Conservation (phyloP, 2,113 vertebrate genomes). For the Hoplias malabaricus region DNA sequence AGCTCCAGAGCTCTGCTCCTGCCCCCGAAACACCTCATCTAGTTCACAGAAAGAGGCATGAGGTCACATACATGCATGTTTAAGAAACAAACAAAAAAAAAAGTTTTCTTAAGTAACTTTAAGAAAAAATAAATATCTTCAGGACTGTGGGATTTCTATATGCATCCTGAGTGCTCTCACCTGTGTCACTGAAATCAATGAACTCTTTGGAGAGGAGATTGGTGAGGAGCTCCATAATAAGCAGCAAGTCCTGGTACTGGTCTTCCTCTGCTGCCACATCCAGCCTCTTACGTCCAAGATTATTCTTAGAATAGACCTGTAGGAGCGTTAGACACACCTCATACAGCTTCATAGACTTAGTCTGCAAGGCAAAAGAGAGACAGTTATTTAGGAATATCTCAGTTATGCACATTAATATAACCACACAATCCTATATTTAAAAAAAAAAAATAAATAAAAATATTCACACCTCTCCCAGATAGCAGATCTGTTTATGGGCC, state of each 20-base stretch:
- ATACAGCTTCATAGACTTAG: slow-evolving; percentile 97
- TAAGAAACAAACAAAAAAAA: not conserved
- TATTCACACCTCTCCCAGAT: slow-evolving; percentile 97
- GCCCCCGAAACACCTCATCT: slow-evolving; percentile 96
- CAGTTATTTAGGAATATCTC: not conserved
- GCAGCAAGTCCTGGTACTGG: slow-evolving; percentile 98
- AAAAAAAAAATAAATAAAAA: too few species aligned
- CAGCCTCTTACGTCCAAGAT: slow-evolving; percentile 85
- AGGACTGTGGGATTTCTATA: not conserved
- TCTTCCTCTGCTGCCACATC: slow-evolving; percentile 95
- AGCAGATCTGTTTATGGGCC: slow-evolving; percentile 99
- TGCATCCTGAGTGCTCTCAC: slow-evolving; percentile 59
- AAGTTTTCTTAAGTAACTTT: too few species aligned
- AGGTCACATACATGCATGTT: not conserved
- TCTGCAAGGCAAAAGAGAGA: slow-evolving; percentile 70
- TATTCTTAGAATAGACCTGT: slow-evolving; percentile 98
- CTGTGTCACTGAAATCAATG: slow-evolving; percentile 98
- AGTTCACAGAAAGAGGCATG: slow-evolving; percentile 11
- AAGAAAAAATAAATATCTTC: too few species aligned
- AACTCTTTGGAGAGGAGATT: slow-evolving; percentile 98
- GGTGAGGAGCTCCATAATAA: slow-evolving; percentile 99
- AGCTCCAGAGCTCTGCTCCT: slow-evolving; percentile 87
- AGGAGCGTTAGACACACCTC: slow-evolving; percentile 95
- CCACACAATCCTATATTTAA: too few species aligned
- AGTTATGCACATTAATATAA: not conserved